A percentile compares a stretch with the other conserved stretches of the same genome.
Conservation (phyloP, 2,113 vertebrate genomes). For the Pseudorectes ferrugineus region DNA sequence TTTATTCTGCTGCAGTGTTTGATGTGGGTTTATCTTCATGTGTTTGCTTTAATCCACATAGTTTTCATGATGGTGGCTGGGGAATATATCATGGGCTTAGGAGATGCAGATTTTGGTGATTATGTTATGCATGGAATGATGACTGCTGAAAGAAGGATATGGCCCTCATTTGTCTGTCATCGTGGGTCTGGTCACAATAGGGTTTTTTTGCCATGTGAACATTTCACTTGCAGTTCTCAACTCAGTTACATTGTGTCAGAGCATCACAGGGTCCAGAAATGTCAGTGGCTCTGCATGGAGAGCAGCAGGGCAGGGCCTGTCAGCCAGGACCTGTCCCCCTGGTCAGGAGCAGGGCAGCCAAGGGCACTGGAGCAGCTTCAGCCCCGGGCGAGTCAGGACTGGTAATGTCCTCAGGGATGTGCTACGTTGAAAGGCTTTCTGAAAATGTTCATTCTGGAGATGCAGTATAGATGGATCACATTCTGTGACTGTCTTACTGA, state of each 20-base stretch:
- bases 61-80: background rate
- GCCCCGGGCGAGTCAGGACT: accelerated
- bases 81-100: accelerated
- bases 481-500: background rate
- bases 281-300: accelerated
- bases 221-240: background rate
- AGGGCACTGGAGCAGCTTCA: background rate
- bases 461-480: background rate
- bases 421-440: background rate
- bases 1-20: background rate
- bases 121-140: background rate
- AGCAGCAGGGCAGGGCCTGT: too few relatives aligned
- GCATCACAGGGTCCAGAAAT: background rate
- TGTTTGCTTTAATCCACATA: background rate
- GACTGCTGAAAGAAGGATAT: background rate
- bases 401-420: accelerated
- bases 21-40: background rate
- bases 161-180: background rate
- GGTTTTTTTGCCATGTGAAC: accelerated
- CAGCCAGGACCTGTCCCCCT: accelerated
- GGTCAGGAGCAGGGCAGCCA: background rate
- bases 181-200: background rate
- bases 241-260: background rate
- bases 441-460: background rate
- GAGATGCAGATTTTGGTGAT: background rate